A percentile compares a stretch with the other conserved stretches of the same genome.
phyloP scores from a whole-genome alignment of 35 echinoderm and acorn worm species.

The Lytechinus pictus region DNA sequence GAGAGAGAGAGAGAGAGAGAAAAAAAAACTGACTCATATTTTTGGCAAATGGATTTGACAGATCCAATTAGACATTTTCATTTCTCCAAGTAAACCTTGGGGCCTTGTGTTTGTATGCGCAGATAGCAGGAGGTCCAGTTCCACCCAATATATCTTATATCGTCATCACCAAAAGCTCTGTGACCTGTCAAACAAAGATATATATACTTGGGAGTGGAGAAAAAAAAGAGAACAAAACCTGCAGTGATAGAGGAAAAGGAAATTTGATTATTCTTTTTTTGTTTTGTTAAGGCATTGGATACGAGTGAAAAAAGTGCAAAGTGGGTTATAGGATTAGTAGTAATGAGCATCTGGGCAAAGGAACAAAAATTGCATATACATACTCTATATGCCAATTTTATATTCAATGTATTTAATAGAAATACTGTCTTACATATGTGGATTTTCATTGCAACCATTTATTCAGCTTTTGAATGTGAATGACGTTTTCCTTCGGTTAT shows the following conservation, averaged over 20 bases:
- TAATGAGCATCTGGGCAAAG: background rate
- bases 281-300: background rate
- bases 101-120: background rate
- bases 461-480: no score
- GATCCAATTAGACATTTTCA: slow-evolving; percentile 4
- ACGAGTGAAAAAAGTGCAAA: background rate
- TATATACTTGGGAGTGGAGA: background rate
- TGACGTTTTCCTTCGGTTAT: no score
- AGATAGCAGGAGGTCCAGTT: background rate
- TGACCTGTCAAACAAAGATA: background rate
- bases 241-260: background rate
- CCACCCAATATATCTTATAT: background rate
- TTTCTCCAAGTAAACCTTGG: background rate
- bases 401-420: no score
- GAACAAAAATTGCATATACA: background rate
- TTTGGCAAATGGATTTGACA: background rate
- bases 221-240: background rate
- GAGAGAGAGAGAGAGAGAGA: no score
- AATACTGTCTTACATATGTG: no score
- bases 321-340: background rate
- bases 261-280: background rate
- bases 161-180: background rate
- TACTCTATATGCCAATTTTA: background rate
- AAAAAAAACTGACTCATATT: background rate
- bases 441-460: no score